Percentiles rank a stretch among this genome's conserved stretches.
Conservation (phyloP, 2,113 vertebrate genomes). For the Laterallus jamaicensis region DNA sequence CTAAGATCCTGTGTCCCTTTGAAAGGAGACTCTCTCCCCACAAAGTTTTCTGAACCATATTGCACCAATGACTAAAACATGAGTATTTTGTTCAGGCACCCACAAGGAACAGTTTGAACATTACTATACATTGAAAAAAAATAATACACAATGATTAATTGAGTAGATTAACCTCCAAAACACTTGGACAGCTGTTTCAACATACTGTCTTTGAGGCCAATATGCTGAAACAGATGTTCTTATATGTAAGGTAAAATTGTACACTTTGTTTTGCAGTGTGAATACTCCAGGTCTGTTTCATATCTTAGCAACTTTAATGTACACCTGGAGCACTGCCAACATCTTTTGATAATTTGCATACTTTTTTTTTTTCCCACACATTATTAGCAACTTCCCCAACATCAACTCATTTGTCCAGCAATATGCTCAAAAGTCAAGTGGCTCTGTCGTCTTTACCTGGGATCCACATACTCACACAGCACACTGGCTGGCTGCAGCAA, state of each 20-base stretch:
- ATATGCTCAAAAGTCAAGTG: not conserved
- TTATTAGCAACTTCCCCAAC: not conserved
- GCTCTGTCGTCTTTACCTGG: not conserved
- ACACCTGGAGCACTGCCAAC: not conserved
- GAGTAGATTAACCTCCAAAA: slow-evolving; percentile 30
- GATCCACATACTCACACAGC: not conserved
- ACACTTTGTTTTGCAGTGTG: not conserved
- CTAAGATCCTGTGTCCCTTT: not conserved
- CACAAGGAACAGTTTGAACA: not conserved
- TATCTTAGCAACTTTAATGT: not conserved
- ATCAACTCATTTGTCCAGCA: not conserved
- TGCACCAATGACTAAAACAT: not conserved
- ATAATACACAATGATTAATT: not conserved
- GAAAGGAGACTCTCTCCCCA: not conserved
- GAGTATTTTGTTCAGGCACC: not conserved
- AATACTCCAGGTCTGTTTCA: not conserved
- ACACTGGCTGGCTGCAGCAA: not conserved
- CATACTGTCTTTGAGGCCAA: slow-evolving; percentile 32
- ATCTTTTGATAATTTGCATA: not conserved
- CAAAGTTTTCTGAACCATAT: not conserved
- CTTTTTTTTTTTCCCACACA: not conserved
- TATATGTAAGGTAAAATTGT: not conserved
- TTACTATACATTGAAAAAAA: not conserved
- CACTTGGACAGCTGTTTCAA: slow-evolving; percentile 55
- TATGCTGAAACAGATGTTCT: slow-evolving; percentile 64